A percentile compares a stretch with the other conserved stretches of the same genome.
These are phyloP conservation scores for Felis chaus DNA, from an alignment of 2,113 vertebrate genomes.

Conservation along the genomic window DNA sequence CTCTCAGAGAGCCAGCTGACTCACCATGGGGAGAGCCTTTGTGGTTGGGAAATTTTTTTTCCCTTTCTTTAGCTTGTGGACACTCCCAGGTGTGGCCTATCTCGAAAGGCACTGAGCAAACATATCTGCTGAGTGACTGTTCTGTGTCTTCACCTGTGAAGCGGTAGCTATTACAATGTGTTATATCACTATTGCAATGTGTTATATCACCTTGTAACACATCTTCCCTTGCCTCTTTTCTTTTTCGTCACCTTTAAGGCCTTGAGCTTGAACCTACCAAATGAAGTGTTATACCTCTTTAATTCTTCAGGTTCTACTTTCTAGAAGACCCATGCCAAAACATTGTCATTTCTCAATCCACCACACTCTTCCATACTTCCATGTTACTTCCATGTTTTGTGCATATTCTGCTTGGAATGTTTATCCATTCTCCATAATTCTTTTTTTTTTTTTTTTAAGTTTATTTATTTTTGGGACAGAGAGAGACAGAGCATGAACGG, in stretches of 20 bases:
- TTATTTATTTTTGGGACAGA: no score
- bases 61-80: neutral
- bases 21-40: neutral
- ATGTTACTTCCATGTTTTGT: neutral
- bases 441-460: neutral
- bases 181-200: no score
- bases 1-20: neutral
- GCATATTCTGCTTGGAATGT: neutral
- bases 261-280: neutral
- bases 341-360: neutral
- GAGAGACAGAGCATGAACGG: no score
- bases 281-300: neutral
- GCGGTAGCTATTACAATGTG: neutral
- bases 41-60: neutral
- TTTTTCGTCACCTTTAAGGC: neutral
- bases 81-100: neutral
- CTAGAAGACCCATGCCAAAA: neutral
- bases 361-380: neutral
- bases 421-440: neutral
- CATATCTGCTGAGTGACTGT: neutral
- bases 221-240: neutral
- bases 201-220: no score
- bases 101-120: neutral
- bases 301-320: constrained; percentile 1
- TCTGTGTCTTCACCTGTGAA: neutral